phyloP scores from a whole-genome alignment of 2,113 vertebrate genomes.

The Callorhinus ursinus region DNA sequence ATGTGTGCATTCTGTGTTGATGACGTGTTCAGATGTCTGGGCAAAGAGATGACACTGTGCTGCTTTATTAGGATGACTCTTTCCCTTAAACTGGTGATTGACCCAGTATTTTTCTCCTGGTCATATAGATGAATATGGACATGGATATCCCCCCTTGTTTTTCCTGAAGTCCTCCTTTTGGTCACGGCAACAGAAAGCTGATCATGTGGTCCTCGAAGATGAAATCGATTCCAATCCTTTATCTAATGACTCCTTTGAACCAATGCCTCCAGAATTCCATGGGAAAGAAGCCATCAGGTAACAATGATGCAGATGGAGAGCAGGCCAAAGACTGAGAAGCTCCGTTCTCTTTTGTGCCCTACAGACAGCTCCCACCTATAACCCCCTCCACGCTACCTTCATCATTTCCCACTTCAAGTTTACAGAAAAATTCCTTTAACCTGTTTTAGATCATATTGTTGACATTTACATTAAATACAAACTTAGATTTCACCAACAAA shows the following conservation, averaged over 20 bases:
- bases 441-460: neutral
- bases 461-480: neutral
- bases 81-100: neutral
- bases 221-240: conserved; percentile 79
- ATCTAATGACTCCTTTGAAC: conserved; percentile 83
- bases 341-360: neutral
- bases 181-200: conserved; percentile 80
- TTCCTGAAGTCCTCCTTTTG: conserved; percentile 93
- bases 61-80: neutral
- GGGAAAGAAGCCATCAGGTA: conserved; percentile 95
- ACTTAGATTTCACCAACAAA: neutral
- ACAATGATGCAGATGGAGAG: neutral
- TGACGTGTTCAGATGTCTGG: neutral
- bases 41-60: neutral
- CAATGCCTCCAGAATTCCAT: conserved; percentile 88
- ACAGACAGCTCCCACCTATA: too few relatives aligned
- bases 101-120: neutral
- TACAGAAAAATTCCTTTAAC: neutral
- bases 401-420: neutral
- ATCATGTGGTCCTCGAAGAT: conserved; percentile 71
- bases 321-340: neutral
- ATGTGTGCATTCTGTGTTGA: neutral
- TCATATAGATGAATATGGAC: conserved; percentile 89
- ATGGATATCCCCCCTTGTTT: conserved; percentile 87
- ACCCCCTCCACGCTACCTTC: neutral